phyloP scores from a whole-genome alignment of 2,113 vertebrate species.

The Chitala chitala region DNA sequence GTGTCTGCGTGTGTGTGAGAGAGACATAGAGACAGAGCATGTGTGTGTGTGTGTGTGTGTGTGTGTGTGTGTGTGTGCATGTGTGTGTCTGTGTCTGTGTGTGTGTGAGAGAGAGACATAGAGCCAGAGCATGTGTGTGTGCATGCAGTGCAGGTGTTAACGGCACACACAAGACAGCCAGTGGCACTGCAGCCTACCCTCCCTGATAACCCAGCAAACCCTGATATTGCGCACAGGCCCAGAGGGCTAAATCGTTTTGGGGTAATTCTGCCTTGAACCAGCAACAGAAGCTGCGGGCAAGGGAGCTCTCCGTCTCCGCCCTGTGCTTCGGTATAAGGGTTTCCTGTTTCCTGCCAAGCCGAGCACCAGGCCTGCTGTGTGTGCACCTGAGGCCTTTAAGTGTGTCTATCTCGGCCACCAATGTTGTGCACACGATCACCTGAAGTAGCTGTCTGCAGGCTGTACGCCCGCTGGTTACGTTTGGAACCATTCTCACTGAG shows the following conservation, averaged over 20 bases:
- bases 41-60: too few relatives aligned
- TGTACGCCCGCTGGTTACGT: background rate
- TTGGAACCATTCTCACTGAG: too few relatives aligned
- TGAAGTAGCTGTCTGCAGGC: background rate
- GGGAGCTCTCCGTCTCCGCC: background rate
- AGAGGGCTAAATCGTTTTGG: background rate
- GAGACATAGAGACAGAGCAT: too few relatives aligned
- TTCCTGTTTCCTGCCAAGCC: slow-evolving; percentile 1
- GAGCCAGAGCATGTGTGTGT: too few relatives aligned
- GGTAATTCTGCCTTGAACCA: background rate
- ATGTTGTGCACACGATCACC: background rate
- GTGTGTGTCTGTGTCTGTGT: background rate
- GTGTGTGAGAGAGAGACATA: background rate
- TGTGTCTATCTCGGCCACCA: background rate
- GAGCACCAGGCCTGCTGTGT: background rate
- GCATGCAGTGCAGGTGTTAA: too few relatives aligned
- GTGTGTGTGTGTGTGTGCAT: too few relatives aligned
- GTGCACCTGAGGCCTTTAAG: background rate
- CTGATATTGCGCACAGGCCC: too few relatives aligned
- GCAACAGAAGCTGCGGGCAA: background rate
- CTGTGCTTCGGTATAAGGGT: background rate
- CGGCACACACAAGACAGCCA: too few relatives aligned
- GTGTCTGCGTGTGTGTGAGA: too few relatives aligned
- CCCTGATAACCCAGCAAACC: background rate
- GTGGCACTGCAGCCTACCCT: too few relatives aligned